Conservation (phyloP, 2,888 invertebrate genomes). For the Crematogaster levior region DNA sequence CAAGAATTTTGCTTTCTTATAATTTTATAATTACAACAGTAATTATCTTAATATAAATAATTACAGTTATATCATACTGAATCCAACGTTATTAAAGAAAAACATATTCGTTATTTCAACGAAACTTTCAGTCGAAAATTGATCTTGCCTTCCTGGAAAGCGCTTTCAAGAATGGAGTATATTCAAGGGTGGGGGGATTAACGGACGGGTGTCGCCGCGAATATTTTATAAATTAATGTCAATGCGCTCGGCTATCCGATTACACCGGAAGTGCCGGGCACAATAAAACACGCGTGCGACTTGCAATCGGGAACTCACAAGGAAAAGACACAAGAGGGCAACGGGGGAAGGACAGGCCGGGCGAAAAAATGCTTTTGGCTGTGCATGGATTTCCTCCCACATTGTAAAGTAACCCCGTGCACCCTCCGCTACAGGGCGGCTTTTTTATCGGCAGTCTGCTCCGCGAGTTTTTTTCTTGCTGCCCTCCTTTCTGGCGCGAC, state of each 20-base stretch:
- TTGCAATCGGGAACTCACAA: slow-evolving; percentile 60
- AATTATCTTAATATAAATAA: neutral
- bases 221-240: slow-evolving; percentile 86
- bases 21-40: neutral
- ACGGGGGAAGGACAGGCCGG: slow-evolving; percentile 51
- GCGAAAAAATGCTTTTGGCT: slow-evolving; percentile 70
- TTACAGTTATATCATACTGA: too few species aligned
- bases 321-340: slow-evolving; percentile 50
- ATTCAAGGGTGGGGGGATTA: slow-evolving; percentile 32
- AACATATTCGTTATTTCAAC: neutral
- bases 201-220: slow-evolving; percentile 79
- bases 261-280: slow-evolving; percentile 84
- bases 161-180: slow-evolving; percentile 62
- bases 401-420: slow-evolving; percentile 76
- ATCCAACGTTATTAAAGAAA: neutral
- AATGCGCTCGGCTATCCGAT: slow-evolving; percentile 84
- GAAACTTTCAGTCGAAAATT: neutral
- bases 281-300: slow-evolving; percentile 79
- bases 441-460: slow-evolving; percentile 70
- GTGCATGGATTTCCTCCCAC: slow-evolving; percentile 78
- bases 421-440: slow-evolving; percentile 66
- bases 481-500: slow-evolving; percentile 61
- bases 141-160: slow-evolving; percentile 47
- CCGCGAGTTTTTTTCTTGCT: slow-evolving; percentile 46
- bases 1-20: neutral